Evolutionary conservation across 53 echinoderm and acorn worm genomes (phyloP), one percentile per base, ranked within the genome.

Genomic region (Actinopyga echinites): DNA sequence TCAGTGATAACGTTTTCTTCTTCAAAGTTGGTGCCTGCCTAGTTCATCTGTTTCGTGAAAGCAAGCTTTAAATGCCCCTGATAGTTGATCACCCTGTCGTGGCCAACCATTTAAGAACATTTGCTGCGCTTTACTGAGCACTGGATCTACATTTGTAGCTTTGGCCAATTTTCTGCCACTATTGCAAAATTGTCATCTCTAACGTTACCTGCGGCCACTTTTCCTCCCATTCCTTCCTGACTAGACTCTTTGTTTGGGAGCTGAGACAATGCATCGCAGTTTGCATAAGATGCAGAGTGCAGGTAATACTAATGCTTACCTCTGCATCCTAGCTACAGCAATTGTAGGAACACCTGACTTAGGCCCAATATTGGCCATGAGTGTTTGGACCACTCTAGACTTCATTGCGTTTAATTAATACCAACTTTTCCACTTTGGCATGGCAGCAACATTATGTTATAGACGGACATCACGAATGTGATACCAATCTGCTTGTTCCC

Each of bases 191-290:
- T 34, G 66, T 83, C 67, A 59, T 66, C 83, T 17, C 5, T 40
- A 8, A 69, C n/a, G n/a, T n/a, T n/a, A n/a, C n/a, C n/a, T n/a
- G n/a, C n/a, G n/a, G n/a, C n/a, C n/a, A n/a, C n/a, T 4, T 2
- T 37, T 38, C 71, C 71, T 71, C 42, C 71, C 71, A 71, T 71
- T 71, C 71, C 23, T 42, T 17, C 40, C 7, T 40, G 4, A 29
- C 38, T 69, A 69, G 38, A 8, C 45, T 66, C 83, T 62, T 6
- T 2, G 22, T 37, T 69, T 17, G 86, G 91, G 26, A 91, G 56
- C 35, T 83, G 75, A 9, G 87, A 87, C 29, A 91, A 55, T 33
- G 66, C 63, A 84, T 87, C 87, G 31, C 87, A 83, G 62, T 91
- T 87, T 21, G 78, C 75, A 65, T 91, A 83, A 6, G 83, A 77